A percentile compares a stretch with the other conserved stretches of the same genome.
Evolutionary conservation across 2,888 invertebrate species (phyloP).

Genomic region (Euphydryas editha): DNA sequence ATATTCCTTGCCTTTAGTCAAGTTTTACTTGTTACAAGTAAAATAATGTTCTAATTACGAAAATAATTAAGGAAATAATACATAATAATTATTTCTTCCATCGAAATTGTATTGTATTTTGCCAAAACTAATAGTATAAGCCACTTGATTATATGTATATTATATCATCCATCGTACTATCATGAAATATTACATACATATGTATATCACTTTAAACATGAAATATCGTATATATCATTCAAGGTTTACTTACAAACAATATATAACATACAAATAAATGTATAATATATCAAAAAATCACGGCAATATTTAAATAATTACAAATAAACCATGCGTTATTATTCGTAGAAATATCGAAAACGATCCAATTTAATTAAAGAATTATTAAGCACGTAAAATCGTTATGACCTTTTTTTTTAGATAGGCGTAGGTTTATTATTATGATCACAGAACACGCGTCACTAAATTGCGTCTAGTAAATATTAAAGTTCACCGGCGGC

Average conservation of each 20-base stretch:
- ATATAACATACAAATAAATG: too few species aligned
- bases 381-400: slow-evolving; percentile 10
- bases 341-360: slow-evolving; percentile 18
- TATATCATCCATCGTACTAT: not conserved
- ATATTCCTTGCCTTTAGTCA: too few species aligned
- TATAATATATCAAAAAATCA: slow-evolving; percentile 1
- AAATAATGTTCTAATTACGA: too few species aligned
- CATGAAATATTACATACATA: slow-evolving; percentile 5
- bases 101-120: slow-evolving; percentile 15
- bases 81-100: too few species aligned
- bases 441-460: slow-evolving; percentile 26
- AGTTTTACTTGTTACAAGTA: not conserved
- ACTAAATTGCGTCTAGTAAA: slow-evolving; percentile 19
- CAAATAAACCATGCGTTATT: slow-evolving; percentile 12
- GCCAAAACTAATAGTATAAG: too few species aligned
- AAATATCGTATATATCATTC: slow-evolving; percentile 12
- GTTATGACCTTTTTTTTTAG: slow-evolving; percentile 8
- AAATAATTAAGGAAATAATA: too few species aligned
- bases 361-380: slow-evolving; percentile 4
- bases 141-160: too few species aligned
- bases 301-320: slow-evolving; percentile 11
- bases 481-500: slow-evolving; percentile 50
- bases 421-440: slow-evolving; percentile 4
- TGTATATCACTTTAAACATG: not conserved
- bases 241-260: slow-evolving; percentile 34